These are phyloP conservation scores for Caenorhabditis japonica DNA, from an alignment of 2,888 invertebrate species.

Conservation along the genomic window DNA sequence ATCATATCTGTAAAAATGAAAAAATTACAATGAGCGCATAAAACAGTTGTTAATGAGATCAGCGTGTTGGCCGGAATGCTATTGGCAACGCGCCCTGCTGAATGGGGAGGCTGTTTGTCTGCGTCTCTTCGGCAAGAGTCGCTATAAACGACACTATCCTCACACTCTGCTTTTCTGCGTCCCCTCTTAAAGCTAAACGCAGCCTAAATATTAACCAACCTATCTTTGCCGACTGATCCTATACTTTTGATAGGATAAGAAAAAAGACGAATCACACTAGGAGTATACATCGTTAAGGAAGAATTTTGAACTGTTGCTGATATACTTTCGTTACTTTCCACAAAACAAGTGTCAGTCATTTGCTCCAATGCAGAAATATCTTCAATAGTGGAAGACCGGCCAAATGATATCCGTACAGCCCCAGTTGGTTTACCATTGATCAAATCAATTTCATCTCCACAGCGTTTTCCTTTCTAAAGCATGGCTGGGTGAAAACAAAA, in stretches of 20 bases:
- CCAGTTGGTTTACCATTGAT: conserved; percentile 88
- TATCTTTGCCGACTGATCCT: conserved; percentile 21
- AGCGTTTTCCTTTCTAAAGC: conserved; percentile 70
- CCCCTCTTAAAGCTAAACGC: too few species aligned
- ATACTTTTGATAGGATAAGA: conserved; percentile 71
- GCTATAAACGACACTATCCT: too few species aligned
- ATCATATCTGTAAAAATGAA: conserved; percentile 82
- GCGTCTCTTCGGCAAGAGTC: too few species aligned
- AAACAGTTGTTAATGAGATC: too few species aligned
- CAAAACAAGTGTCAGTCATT: conserved; percentile 72
- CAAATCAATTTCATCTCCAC: conserved; percentile 73
- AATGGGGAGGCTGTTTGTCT: too few species aligned
- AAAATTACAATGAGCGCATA: too few species aligned
- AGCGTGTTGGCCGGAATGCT: too few species aligned
- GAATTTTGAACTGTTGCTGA: not conserved
- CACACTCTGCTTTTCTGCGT: too few species aligned
- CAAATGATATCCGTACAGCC: conserved; percentile 91
- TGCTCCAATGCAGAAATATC: conserved; percentile 77
- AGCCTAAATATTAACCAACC: conserved; percentile 36
- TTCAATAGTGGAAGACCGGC: conserved; percentile 86
- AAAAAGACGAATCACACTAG: conserved; percentile 46
- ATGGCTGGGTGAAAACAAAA: conserved; percentile 80
- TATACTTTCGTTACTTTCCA: not conserved
- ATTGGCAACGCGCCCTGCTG: too few species aligned
- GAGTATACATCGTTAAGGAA: conserved; percentile 12